Conservation (phyloP, 2,113 vertebrate species). For the Pluvianellus socialis region DNA sequence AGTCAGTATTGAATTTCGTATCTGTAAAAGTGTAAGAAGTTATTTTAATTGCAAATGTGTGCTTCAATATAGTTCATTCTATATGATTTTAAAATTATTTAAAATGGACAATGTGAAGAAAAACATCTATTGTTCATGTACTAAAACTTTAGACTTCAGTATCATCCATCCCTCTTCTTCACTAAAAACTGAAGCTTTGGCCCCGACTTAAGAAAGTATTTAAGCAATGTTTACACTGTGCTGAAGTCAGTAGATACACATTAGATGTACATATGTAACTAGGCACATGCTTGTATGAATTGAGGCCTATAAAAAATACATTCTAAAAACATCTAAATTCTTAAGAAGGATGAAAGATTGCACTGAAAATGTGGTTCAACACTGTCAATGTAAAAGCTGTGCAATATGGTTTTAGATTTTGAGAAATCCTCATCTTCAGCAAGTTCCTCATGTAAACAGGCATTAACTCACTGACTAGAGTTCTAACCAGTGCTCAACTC, state of each 20-base stretch:
- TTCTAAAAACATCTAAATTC: background rate
- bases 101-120: background rate
- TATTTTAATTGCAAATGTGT: conserved; percentile 1
- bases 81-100: background rate
- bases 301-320: conserved; percentile 24
- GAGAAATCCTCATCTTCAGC: background rate
- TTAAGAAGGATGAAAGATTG: conserved; percentile 1
- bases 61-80: conserved; percentile 3
- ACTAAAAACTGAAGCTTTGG: background rate
- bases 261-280: background rate
- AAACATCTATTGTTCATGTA: background rate
- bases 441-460: background rate
- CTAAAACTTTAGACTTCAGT: background rate
- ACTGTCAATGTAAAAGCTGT: conserved; percentile 20
- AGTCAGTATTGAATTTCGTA: background rate
- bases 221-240: background rate
- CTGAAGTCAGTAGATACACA: background rate
- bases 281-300: conserved; percentile 28
- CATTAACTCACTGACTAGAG: background rate
- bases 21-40: background rate
- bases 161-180: background rate
- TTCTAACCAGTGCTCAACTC: background rate
- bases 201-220: conserved; percentile 3
- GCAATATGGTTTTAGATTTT: background rate
- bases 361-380: conserved; percentile 27